phyloP scores from a whole-genome alignment of 2,113 vertebrate species.

The Callopanchax toddi region DNA sequence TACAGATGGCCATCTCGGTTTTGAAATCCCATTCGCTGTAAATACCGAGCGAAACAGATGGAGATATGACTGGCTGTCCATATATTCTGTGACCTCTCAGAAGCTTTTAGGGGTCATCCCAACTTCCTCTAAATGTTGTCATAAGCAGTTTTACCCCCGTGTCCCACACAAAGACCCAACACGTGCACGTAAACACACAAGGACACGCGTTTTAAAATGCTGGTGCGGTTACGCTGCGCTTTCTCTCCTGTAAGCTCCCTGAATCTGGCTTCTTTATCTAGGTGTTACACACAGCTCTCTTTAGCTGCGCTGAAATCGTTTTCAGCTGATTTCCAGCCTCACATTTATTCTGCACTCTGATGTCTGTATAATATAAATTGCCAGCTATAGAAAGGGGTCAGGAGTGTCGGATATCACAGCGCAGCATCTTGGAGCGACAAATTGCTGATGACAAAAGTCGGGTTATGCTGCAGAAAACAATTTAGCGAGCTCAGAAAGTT shows the following conservation, averaged over 20 bases:
- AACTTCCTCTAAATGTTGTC: constrained; percentile 61
- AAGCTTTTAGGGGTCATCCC: constrained; percentile 71
- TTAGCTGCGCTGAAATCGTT: constrained; percentile 59
- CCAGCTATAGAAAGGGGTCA: constrained; percentile 56
- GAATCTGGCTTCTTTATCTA: constrained; percentile 55
- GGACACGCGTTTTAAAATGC: constrained; percentile 7
- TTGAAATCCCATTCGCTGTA: constrained; percentile 67
- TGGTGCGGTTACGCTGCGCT: constrained; percentile 11
- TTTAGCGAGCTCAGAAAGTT: constrained; percentile 25
- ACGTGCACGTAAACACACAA: constrained; percentile 39
- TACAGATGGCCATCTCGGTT: constrained; percentile 68
- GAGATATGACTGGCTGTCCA: constrained; percentile 74
- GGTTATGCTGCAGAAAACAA: constrained; percentile 24
- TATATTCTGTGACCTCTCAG: constrained; percentile 67
- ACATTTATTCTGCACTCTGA: constrained; percentile 38
- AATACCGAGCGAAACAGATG: constrained; percentile 68
- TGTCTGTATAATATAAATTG: constrained; percentile 32
- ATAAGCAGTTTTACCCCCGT: constrained; percentile 43
- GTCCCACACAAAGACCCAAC: constrained; percentile 24
- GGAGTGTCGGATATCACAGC: constrained; percentile 43
- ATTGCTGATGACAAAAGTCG: constrained; percentile 46
- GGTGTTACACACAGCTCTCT: constrained; percentile 31
- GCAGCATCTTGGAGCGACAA: constrained; percentile 44
- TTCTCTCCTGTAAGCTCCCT: constrained; percentile 28
- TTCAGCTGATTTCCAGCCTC: constrained; percentile 56